Base-by-base conservation (phyloP, 1,140 invertebrate genomes). In the Calliopsis andreniformis region DNA sequence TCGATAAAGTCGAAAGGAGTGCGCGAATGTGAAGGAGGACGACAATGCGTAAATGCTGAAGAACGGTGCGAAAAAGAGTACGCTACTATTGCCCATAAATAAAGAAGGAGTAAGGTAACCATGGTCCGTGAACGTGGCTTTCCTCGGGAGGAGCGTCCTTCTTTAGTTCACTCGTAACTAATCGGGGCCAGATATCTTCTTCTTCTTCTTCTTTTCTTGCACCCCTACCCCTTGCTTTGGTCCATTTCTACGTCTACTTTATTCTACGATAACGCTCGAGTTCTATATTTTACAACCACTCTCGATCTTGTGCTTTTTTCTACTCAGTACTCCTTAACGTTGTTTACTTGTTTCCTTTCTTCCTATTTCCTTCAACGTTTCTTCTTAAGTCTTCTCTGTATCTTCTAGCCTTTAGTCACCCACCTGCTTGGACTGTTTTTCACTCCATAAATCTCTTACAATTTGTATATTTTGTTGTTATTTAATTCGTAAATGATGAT, bases 161-260 rank as follows among this genome's bases (percentile, higher is more conserved):
- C 79, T 87, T 86, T 83, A 82, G 69, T 76, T 49, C 59, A 77
- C 79, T 73, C 78, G 53, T 84, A 84, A 86, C 71, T 86, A 86
- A 86, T 76, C 63, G 49, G 62, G 23, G 56, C 30, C 53, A 45
- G 66, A 51, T 58, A 79, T 53, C 45, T 70, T 64, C 47, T 39
- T 43, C 75, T 55, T 61, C 25, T 25, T 56, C 30, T 35, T 23
- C 28, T 30, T 10, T 1, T 28, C 16, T 23, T n/a, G 8, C 16
- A 10, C 42, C 28, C 43, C 43, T 49, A 10, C 42, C 28, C 43
- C 43, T 49, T 20, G 42, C 39, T 20, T 53, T 39, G 7, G 28
- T 39, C 39, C 25, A 56, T 47, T 68, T 56, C 62, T 28, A 45
- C 30, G 25, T 28, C 58, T 42, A 35, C 47, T 61, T 55, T 62